A percentile compares a stretch with the other conserved stretches of the same genome.
These are phyloP conservation scores for Morone chrysops DNA, from an alignment of 2,113 vertebrate species.

Conservation along the genomic window DNA sequence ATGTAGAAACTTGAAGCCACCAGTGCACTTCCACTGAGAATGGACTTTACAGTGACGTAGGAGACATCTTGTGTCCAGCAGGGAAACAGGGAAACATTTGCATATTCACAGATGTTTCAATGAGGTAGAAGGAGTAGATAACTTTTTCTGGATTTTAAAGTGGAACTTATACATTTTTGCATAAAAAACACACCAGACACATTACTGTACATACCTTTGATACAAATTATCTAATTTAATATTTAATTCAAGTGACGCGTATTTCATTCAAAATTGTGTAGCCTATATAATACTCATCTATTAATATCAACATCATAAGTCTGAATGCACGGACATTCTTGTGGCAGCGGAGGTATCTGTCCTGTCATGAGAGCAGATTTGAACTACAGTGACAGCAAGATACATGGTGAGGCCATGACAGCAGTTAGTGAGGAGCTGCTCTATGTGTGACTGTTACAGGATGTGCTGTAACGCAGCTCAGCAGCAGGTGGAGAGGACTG, in stretches of 20 bases:
- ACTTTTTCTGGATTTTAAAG: no score
- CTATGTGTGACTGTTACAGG: background rate
- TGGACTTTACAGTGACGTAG: no score
- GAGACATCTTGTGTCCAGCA: no score
- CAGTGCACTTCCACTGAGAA: no score
- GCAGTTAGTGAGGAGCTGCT: conserved; percentile 1
- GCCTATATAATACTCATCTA: no score
- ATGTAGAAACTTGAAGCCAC: no score
- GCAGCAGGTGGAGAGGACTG: conserved; percentile 10
- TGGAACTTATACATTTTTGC: no score
- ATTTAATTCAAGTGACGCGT: background rate
- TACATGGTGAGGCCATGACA: background rate
- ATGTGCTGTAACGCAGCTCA: background rate
- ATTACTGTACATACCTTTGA: no score
- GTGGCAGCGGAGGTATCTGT: background rate
- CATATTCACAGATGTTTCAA: no score
- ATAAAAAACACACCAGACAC: no score
- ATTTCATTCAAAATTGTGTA: background rate
- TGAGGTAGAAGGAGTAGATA: no score
- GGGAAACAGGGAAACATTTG: no score
- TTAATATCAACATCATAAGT: background rate
- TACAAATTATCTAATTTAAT: background rate
- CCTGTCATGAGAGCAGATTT: background rate
- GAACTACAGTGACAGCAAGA: background rate
- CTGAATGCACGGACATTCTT: background rate